Conservation (phyloP, 2,797 vertebrate genomes). For the Molossus alvarezi region DNA sequence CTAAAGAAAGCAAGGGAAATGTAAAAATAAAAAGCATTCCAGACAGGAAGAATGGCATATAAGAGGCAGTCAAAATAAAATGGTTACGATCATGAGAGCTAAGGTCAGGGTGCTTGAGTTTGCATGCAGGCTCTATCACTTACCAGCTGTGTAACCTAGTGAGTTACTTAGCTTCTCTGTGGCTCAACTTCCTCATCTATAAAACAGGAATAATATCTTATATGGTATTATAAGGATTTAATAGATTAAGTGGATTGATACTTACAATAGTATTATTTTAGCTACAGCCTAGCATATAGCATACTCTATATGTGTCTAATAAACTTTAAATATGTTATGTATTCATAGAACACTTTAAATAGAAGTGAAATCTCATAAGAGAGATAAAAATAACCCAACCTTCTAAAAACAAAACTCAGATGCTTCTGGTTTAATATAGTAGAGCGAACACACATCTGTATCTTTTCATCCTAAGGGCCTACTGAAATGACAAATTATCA, state of each 20-base stretch:
- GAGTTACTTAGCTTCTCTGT: neutral
- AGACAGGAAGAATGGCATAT: neutral
- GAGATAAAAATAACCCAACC: constrained; percentile 29
- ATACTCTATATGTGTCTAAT: neutral
- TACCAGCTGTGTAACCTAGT: constrained; percentile 1
- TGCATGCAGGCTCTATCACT: neutral
- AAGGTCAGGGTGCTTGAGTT: neutral
- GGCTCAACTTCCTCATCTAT: constrained; percentile 54
- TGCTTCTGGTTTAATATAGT: neutral
- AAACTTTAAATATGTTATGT: neutral
- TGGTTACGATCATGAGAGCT: neutral
- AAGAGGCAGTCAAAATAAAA: neutral
- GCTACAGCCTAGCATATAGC: neutral
- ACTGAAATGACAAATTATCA: constrained; percentile 50
- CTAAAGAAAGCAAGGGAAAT: neutral
- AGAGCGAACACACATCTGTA: neutral
- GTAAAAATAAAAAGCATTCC: constrained; percentile 3
- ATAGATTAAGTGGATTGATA: neutral
- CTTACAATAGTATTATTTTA: neutral
- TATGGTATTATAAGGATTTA: neutral
- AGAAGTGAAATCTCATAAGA: constrained; percentile 29
- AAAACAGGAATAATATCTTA: constrained; percentile 1
- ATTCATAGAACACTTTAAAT: constrained; percentile 50
- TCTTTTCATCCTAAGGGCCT: neutral
- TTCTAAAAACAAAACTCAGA: constrained; percentile 50